Conservation (phyloP, 2,888 invertebrate genomes). For the Penaeus monodon region DNA sequence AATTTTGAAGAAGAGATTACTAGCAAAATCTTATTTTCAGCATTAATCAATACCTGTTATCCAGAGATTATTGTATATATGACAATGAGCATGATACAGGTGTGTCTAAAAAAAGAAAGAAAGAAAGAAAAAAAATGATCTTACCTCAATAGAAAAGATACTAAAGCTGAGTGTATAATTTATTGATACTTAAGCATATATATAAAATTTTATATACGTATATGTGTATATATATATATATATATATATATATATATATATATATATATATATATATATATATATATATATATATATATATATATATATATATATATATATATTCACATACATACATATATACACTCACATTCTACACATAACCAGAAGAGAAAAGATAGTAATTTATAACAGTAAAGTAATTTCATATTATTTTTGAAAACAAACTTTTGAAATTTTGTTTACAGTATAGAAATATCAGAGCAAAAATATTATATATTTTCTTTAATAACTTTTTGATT, state of each 20-base stretch:
- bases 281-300: background rate
- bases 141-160: conserved; percentile 74
- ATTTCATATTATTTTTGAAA: background rate
- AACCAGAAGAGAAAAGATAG: background rate
- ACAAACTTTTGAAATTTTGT: conserved; percentile 35
- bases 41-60: too few relatives aligned
- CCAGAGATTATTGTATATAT: too few relatives aligned
- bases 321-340: background rate
- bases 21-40: too few relatives aligned
- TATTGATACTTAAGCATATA: background rate
- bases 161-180: background rate
- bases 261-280: background rate
- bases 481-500: too few relatives aligned
- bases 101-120: too few relatives aligned
- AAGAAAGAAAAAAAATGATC: conserved; percentile 79
- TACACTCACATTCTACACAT: background rate
- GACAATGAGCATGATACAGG: too few relatives aligned
- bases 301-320: background rate
- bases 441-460: conserved; percentile 22
- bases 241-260: background rate
- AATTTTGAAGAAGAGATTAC: too few relatives aligned
- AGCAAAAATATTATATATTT: background rate
- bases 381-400: background rate
- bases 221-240: background rate
- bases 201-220: background rate